phyloP scores from a whole-genome alignment of 2,113 vertebrate species.

The Oreochromis spilurus region DNA sequence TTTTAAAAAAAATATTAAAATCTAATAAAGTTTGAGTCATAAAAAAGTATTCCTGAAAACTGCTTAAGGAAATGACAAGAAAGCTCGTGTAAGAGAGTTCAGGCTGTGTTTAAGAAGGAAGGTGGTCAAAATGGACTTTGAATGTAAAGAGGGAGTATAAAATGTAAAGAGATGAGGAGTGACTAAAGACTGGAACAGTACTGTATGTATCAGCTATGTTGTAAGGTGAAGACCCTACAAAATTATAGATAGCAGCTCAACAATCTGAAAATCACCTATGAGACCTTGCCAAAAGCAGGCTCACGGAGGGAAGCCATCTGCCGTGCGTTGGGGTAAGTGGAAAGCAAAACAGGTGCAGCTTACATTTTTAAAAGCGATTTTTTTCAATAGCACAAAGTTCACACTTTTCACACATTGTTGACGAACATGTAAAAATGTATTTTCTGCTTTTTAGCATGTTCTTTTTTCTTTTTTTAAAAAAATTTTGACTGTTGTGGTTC shows the following conservation, averaged over 20 bases:
- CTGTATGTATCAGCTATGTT: neutral
- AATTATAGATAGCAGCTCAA: neutral
- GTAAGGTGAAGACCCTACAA: neutral
- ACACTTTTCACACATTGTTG: neutral
- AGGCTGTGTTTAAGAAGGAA: neutral
- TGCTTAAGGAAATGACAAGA: neutral
- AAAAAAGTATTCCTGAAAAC: neutral
- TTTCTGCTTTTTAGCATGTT: neutral
- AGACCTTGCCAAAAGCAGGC: neutral
- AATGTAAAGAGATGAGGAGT: neutral
- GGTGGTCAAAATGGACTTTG: neutral
- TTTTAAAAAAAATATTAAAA: too few species aligned
- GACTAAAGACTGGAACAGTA: neutral
- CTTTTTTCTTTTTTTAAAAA: neutral
- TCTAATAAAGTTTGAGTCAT: too few species aligned
- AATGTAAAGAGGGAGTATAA: neutral
- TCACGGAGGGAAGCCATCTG: neutral
- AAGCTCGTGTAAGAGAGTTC: neutral
- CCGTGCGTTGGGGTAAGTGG: neutral
- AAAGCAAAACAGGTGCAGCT: neutral
- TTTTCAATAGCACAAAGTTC: neutral
- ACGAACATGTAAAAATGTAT: neutral
- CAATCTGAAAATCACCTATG: neutral
- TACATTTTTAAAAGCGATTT: neutral
- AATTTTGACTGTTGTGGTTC: neutral